phyloP scores from a whole-genome alignment of 2,113 vertebrate species.

The Pristiophorus japonicus region DNA sequence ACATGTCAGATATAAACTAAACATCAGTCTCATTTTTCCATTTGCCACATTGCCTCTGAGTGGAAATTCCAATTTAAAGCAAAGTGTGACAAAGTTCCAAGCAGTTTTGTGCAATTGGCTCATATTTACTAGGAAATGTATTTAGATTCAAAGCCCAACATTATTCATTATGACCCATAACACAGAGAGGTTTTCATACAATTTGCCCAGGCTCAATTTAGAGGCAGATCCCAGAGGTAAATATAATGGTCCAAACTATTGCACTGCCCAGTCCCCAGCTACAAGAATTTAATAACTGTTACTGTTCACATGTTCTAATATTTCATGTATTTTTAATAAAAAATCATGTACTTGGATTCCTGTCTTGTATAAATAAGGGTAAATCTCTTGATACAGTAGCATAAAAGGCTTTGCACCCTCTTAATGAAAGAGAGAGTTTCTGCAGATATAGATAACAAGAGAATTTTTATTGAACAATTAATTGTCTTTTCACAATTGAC shows the following conservation, averaged over 20 bases:
- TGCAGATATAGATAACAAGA: neutral
- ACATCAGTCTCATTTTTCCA: neutral
- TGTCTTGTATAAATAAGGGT: neutral
- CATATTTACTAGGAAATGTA: neutral
- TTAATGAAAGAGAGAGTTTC: neutral
- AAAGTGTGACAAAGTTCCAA: neutral
- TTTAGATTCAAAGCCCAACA: neutral
- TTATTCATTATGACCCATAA: conserved; percentile 14
- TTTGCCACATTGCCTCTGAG: neutral
- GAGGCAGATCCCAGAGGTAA: conserved; percentile 18
- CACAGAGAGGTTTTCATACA: neutral
- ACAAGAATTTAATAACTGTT: conserved; percentile 35
- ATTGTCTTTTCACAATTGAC: neutral
- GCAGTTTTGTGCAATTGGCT: neutral
- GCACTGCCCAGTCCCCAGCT: neutral
- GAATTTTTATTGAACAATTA: neutral
- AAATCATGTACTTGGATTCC: conserved; percentile 12
- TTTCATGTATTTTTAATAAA: conserved; percentile 17
- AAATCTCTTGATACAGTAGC: neutral
- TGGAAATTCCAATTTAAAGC: neutral
- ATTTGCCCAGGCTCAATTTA: neutral
- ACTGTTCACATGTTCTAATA: conserved; percentile 30
- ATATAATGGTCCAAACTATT: conserved; percentile 11
- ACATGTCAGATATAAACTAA: neutral
- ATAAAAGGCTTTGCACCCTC: neutral